phyloP scores from a whole-genome alignment of 2,797 vertebrate genomes.

The Geotrypetes seraphini region DNA sequence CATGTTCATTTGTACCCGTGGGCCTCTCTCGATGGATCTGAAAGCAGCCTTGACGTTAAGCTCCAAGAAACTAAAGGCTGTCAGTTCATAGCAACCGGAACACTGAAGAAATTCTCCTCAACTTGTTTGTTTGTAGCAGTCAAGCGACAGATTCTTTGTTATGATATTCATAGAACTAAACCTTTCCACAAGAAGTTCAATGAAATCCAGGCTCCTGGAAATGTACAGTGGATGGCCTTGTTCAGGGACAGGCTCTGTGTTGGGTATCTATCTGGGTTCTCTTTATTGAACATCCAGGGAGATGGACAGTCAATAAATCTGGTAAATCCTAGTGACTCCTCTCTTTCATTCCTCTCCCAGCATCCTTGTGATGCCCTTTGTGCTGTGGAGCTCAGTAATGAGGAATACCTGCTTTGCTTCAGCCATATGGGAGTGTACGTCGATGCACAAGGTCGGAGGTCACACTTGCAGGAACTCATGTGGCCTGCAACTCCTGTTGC shows the following conservation, averaged over 20 bases:
- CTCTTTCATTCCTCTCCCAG: conserved; percentile 84
- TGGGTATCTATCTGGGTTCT: conserved; percentile 89
- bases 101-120: conserved; percentile 59
- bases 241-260: conserved; percentile 82
- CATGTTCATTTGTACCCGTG: conserved; percentile 84
- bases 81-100: conserved; percentile 72
- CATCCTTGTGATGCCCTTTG: conserved; percentile 84
- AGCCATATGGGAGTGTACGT: conserved; percentile 90
- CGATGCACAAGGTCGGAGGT: conserved; percentile 83
- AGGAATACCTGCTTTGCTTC: conserved; percentile 92
- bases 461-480: conserved; percentile 88
- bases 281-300: conserved; percentile 82
- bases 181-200: conserved; percentile 73
- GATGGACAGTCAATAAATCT: conserved; percentile 84
- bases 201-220: conserved; percentile 79
- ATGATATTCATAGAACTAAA: conserved; percentile 77
- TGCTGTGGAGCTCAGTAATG: conserved; percentile 73
- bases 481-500: conserved; percentile 87
- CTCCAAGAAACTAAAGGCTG: conserved; percentile 89
- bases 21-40: conserved; percentile 78
- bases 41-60: conserved; percentile 74
- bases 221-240: conserved; percentile 83
- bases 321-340: conserved; percentile 80
- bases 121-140: conserved; percentile 80
- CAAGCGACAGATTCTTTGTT: conserved; percentile 84